Conservation (phyloP, 2,797 vertebrate genomes). For the Limosa lapponica region DNA sequence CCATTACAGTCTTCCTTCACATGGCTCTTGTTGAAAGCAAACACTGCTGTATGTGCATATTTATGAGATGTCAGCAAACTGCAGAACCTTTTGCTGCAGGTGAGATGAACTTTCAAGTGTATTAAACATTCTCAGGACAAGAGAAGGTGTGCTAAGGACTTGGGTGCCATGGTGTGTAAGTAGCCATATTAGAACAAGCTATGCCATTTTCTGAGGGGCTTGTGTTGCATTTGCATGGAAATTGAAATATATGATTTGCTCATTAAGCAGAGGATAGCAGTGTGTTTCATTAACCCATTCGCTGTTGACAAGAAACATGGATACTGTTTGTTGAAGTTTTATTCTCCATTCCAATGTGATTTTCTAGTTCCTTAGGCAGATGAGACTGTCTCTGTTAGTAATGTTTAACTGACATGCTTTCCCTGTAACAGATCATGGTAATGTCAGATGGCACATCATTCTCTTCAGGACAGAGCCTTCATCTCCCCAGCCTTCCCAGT, state of each 20-base stretch:
- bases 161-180: rapidly evolving
- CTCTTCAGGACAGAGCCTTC: constrained; percentile 85
- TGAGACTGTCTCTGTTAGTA: background rate
- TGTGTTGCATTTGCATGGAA: background rate
- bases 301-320: background rate
- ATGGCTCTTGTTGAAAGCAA: background rate
- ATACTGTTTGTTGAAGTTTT: background rate
- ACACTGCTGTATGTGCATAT: background rate
- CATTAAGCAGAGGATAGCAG: background rate
- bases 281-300: background rate
- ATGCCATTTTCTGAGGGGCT: background rate
- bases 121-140: background rate
- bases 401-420: background rate
- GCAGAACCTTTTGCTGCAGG: background rate
- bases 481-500: constrained; percentile 87
- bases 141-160: background rate
- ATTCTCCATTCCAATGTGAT: background rate
- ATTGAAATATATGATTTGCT: background rate
- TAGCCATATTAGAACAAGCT: background rate
- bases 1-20: background rate
- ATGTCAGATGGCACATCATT: constrained; percentile 88
- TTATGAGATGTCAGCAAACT: background rate
- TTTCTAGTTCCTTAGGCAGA: background rate
- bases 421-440: constrained; percentile 85
- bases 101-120: background rate